Evolutionary conservation across 2,888 invertebrate species (phyloP).

Genomic region (Harpagoxenus sublaevis): DNA sequence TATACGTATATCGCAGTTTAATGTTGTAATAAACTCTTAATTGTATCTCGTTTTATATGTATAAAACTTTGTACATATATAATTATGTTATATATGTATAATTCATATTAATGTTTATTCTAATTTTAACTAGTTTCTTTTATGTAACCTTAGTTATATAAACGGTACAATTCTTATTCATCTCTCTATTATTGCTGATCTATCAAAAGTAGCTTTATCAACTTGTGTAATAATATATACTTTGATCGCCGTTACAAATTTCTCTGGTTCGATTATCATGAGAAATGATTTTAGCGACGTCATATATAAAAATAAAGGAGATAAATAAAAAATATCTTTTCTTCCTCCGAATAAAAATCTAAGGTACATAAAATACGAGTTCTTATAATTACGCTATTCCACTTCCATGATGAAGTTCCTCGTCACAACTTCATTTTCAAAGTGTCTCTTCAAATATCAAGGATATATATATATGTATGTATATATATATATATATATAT

Average conservation of each 20-base stretch:
- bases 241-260: slow-evolving; percentile 8
- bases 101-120: neutral
- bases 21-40: too few relatives aligned
- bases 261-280: slow-evolving; percentile 5
- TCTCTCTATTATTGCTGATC: neutral
- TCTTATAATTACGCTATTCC: neutral
- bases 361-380: slow-evolving; percentile 66
- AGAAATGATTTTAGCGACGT: slow-evolving; percentile 65
- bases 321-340: slow-evolving; percentile 83
- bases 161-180: slow-evolving; percentile 32
- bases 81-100: neutral
- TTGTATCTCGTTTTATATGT: slow-evolving; percentile 61
- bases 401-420: neutral
- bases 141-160: slow-evolving; percentile 28
- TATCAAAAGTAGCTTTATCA: neutral
- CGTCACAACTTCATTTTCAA: neutral
- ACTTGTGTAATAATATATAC: neutral
- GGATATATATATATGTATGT: too few relatives aligned
- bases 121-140: slow-evolving; percentile 32
- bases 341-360: slow-evolving; percentile 80
- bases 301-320: slow-evolving; percentile 84
- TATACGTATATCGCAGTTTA: too few relatives aligned
- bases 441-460: neutral
- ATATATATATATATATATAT: too few relatives aligned
- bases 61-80: slow-evolving; percentile 7